Evolutionary conservation across 2,888 invertebrate species (phyloP).

Genomic region (Macrosoma leucophasiata): DNA sequence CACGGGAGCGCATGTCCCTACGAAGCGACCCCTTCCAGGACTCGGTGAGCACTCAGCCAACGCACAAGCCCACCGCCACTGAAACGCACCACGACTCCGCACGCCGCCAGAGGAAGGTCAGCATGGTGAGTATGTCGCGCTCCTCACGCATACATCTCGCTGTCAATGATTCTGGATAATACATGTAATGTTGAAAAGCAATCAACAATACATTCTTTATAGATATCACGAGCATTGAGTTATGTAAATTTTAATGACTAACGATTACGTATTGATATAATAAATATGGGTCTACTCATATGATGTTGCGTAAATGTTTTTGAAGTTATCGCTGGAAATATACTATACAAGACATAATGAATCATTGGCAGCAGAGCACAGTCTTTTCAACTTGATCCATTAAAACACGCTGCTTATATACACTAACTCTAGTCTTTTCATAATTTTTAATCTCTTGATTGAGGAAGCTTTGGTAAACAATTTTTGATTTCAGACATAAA

Average conservation of each 20-base stretch:
- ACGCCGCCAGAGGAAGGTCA: slow-evolving; percentile 87
- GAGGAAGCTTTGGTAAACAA: no score
- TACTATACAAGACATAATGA: slow-evolving; percentile 24
- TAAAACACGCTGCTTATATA: slow-evolving; percentile 19
- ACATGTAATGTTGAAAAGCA: no score
- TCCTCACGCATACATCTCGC: slow-evolving; percentile 40
- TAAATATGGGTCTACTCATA: no score
- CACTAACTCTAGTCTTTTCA: no score
- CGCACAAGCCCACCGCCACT: slow-evolving; percentile 74
- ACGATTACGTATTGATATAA: no score
- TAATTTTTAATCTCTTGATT: no score
- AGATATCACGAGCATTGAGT: no score
- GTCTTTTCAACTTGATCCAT: slow-evolving; percentile 57
- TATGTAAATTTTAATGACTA: no score
- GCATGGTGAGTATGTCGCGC: slow-evolving; percentile 85
- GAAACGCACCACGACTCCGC: slow-evolving; percentile 71
- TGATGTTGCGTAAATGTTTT: no score
- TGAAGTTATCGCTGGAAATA: no score
- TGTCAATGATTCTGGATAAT: slow-evolving; percentile 65
- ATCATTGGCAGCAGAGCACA: slow-evolving; percentile 55
- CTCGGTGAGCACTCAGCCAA: slow-evolving; percentile 89
- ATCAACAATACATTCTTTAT: no score
- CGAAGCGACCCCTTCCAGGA: slow-evolving; percentile 90
- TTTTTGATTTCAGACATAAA: no score
- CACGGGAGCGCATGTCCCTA: slow-evolving; percentile 93